phyloP scores from a whole-genome alignment of 2,888 invertebrate genomes.

The Nephrotoma appendiculata region DNA sequence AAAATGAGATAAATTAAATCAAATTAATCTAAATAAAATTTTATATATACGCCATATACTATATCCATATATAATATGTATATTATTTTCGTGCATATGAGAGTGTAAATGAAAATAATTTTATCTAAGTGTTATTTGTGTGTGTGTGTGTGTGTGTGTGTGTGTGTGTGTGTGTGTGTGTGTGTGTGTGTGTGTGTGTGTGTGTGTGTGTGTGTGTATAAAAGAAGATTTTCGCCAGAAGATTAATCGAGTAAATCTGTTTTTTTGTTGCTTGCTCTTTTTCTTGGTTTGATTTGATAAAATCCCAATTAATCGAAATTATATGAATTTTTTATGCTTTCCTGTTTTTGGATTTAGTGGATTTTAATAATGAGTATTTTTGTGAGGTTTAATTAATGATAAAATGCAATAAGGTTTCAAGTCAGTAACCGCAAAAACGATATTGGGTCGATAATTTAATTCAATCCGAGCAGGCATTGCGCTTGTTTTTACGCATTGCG shows the following conservation, averaged over 20 bases:
- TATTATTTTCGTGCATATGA: not conserved
- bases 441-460: too few species aligned
- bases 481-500: too few species aligned
- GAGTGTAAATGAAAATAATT: not conserved
- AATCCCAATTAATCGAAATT: not conserved
- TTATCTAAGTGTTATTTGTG: not conserved
- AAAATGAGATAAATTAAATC: not conserved
- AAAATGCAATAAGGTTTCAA: too few species aligned
- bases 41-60: not conserved
- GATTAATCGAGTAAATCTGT: not conserved
- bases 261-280: not conserved
- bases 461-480: too few species aligned
- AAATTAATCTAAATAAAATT: not conserved
- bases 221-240: not conserved
- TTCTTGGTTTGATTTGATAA: not conserved
- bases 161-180: too few species aligned
- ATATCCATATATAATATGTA: not conserved
- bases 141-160: too few species aligned
- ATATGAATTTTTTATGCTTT: not conserved
- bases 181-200: not conserved
- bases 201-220: not conserved
- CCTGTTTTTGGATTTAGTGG: not conserved
- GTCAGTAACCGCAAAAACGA: too few species aligned
- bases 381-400: too few species aligned
- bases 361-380: not conserved